Evolutionary conservation across 1,140 invertebrate species (phyloP).

Genomic region (Saccostrea cuccullata): DNA sequence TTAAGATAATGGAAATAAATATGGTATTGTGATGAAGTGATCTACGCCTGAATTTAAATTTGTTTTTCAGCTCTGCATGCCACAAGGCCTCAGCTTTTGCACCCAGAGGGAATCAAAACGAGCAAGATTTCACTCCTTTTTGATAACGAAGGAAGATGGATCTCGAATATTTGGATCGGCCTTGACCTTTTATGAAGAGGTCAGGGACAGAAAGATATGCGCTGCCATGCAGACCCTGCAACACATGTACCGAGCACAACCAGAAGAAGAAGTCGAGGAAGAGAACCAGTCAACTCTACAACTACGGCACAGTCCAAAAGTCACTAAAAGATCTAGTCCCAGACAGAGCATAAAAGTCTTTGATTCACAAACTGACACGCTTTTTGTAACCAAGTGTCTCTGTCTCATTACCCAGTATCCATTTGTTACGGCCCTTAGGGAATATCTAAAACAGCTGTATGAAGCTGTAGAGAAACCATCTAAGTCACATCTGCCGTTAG

Average conservation of each 20-base stretch:
- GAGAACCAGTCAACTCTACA: constrained; percentile 79
- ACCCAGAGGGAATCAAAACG: constrained; percentile 95
- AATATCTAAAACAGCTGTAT: constrained; percentile 77
- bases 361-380: constrained; percentile 93
- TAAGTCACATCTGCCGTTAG: constrained; percentile 81
- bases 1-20: too few species aligned
- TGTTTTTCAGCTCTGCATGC: constrained; percentile 90
- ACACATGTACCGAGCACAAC: constrained; percentile 90
- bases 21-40: too few species aligned
- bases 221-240: constrained; percentile 96
- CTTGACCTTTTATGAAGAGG: constrained; percentile 96
- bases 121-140: constrained; percentile 96
- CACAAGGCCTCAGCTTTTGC: constrained; percentile 93
- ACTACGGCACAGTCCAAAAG: constrained; percentile 66
- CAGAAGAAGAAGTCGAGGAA: constrained; percentile 37
- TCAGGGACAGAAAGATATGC: constrained; percentile 93
- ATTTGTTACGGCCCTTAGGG: constrained; percentile 85
- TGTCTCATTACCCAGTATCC: constrained; percentile 92
- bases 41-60: not conserved
- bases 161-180: constrained; percentile 95
- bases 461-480: constrained; percentile 69
- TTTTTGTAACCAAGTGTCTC: constrained; percentile 97
- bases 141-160: constrained; percentile 98
- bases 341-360: constrained; percentile 83
- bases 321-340: constrained; percentile 57